A percentile compares a stretch with the other conserved stretches of the same genome.
phyloP scores from a whole-genome alignment of 2,888 invertebrate genomes.

The Macrosoma leucophasiata region DNA sequence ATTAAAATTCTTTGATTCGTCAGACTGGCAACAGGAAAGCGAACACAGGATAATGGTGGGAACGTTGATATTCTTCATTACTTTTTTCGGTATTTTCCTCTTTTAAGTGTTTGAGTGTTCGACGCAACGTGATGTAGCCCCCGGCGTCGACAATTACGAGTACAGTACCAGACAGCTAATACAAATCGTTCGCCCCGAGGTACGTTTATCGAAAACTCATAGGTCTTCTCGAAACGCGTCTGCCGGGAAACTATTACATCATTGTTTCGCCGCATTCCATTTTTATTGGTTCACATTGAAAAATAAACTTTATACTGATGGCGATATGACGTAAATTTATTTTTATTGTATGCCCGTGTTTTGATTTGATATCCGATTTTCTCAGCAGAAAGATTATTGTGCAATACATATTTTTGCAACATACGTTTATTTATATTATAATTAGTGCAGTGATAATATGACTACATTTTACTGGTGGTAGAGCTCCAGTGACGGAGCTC shows the following conservation, averaged over 20 bases:
- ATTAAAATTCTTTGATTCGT: too few species aligned
- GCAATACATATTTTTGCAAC: not conserved
- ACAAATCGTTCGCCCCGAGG: conserved; percentile 70
- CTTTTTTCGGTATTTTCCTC: conserved; percentile 49
- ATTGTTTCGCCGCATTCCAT: conserved; percentile 42
- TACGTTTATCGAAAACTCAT: conserved; percentile 55
- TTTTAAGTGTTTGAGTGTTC: conserved; percentile 55
- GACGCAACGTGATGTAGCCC: conserved; percentile 46
- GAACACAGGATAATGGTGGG: too few species aligned
- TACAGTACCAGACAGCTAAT: conserved; percentile 70
- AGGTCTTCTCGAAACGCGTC: too few species aligned
- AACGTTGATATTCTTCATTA: too few species aligned
- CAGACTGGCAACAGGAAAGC: too few species aligned
- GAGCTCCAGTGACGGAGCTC: too few species aligned
- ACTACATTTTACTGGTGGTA: too few species aligned
- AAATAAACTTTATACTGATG: conserved; percentile 33
- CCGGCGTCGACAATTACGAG: conserved; percentile 69
- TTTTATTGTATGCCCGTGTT: conserved; percentile 25
- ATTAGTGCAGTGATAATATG: too few species aligned
- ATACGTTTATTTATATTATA: too few species aligned
- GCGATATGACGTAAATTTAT: conserved; percentile 34
- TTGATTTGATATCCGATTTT: conserved; percentile 14
- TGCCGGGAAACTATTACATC: conserved; percentile 60
- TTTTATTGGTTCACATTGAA: conserved; percentile 35
- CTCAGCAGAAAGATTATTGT: not conserved